Evolutionary conservation across 2,113 vertebrate genomes (phyloP).

Genomic region (Caracal caracal): DNA sequence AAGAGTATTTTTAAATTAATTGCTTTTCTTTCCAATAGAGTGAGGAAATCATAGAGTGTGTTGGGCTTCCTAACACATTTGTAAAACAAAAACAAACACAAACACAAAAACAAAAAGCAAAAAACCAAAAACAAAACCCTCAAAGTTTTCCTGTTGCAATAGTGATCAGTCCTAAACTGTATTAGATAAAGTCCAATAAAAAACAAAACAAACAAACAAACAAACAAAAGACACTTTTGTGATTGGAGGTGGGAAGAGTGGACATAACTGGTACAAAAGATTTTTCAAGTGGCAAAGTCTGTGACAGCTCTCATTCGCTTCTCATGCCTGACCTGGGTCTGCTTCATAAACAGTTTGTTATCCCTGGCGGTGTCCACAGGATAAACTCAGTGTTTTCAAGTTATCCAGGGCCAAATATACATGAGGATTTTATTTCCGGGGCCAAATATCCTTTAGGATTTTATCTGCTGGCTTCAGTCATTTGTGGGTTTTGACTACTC

Average conservation of each 20-base stretch:
- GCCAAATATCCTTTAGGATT: background rate
- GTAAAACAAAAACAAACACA: background rate
- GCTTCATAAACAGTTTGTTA: background rate
- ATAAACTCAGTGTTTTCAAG: background rate
- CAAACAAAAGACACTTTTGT: background rate
- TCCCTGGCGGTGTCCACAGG: background rate
- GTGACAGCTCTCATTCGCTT: background rate
- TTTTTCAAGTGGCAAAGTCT: background rate
- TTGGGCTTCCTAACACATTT: background rate
- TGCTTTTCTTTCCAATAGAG: background rate
- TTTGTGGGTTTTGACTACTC: slow-evolving; percentile 12
- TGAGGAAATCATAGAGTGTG: background rate
- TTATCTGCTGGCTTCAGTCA: background rate
- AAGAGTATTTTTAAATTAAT: background rate
- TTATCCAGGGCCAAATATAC: background rate
- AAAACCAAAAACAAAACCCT: background rate
- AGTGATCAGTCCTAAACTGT: background rate
- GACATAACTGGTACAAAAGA: background rate
- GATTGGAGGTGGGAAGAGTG: background rate
- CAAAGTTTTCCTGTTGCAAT: background rate
- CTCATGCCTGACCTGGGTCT: background rate
- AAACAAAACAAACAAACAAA: background rate
- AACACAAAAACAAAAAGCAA: background rate
- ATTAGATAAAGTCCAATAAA: background rate
- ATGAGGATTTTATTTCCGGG: background rate